Evolutionary conservation across 2,113 vertebrate genomes (phyloP), one percentile per base, ranked within the genome.

Genomic region (Steatornis caripensis): DNA sequence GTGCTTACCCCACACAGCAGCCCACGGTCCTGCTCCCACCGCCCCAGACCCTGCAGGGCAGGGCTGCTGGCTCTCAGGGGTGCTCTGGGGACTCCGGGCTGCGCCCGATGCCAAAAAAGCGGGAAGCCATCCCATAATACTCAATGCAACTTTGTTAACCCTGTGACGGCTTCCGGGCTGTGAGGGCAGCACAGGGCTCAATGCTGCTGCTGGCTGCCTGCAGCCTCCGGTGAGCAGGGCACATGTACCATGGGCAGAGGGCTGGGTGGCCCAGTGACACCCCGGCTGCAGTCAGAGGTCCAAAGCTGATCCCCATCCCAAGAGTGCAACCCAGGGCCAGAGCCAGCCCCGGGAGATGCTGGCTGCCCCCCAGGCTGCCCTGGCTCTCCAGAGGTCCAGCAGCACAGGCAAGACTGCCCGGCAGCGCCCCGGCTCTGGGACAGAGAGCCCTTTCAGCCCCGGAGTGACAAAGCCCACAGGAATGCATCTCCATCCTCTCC

Each of bases 121-220:
- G 5, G 30, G 16, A 3, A 34, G 51, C 51, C 21, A 29, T 81
- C 64, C 36, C 29, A 4, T n/a, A 49, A 46, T 15, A 34, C 4
- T 66, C 36, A 18, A 5, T 32, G 32, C 24, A 54, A 45, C 11
- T 20, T 66, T 20, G 7, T 49, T 45, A 82, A 41, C 10, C 1
- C 26, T 75, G 0, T 15, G 45, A n/a, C 11, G 3, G 22, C 26
- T 49, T 8, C 54, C 3, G 4, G 9, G 62, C 37, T 61, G 7
- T 2, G 16, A 81, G 30, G 29, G 43, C 70, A 77, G 43, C 5
- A 0, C 23, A 34, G 27, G 43, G 16, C 34, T 51, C 53, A 32
- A 0, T 1, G 1, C 29, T 57, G 75, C 68, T 69, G 58, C 30
- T 0, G 0, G 48, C 36, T 39, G 34, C 54, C 37, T 15, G 2